Conservation (phyloP, 2,888 invertebrate species). For the Rutpela maculata region DNA sequence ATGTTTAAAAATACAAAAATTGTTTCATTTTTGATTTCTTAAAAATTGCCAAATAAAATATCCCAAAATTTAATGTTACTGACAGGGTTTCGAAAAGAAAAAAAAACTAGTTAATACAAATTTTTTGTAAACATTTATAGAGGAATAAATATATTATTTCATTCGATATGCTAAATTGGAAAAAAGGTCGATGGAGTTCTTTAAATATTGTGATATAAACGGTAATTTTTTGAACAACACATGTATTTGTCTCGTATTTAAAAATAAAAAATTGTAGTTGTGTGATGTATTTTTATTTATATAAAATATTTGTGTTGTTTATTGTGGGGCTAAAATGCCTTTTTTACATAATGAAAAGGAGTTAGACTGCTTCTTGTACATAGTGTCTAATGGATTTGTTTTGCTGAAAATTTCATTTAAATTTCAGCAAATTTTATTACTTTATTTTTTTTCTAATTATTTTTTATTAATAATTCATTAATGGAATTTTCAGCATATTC, state of each 20-base stretch:
- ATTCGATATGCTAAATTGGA: not conserved
- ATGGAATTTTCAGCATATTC: conserved; percentile 64
- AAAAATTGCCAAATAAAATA: too few species aligned
- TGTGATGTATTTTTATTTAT: conserved; percentile 25
- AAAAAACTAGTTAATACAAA: too few species aligned
- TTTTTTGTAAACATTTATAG: too few species aligned
- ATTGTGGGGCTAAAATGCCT: conserved; percentile 39
- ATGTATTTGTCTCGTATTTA: not conserved
- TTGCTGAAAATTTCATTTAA: conserved; percentile 62
- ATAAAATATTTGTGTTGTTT: conserved; percentile 3
- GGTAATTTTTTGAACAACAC: not conserved
- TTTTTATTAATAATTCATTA: conserved; percentile 40
- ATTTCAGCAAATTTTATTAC: conserved; percentile 29
- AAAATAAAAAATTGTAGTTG: conserved; percentile 16
- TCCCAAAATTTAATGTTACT: too few species aligned
- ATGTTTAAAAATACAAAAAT: too few species aligned
- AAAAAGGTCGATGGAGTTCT: conserved; percentile 21
- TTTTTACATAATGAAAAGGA: conserved; percentile 56
- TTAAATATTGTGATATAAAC: not conserved
- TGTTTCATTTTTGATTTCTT: too few species aligned
- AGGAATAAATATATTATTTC: not conserved
- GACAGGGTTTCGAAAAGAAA: too few species aligned
- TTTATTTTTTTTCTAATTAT: conserved; percentile 47
- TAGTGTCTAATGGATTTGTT: conserved; percentile 53
- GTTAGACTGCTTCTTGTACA: conserved; percentile 63